phyloP scores from a whole-genome alignment of 1,140 invertebrate genomes.

The Babylonia areolata region DNA sequence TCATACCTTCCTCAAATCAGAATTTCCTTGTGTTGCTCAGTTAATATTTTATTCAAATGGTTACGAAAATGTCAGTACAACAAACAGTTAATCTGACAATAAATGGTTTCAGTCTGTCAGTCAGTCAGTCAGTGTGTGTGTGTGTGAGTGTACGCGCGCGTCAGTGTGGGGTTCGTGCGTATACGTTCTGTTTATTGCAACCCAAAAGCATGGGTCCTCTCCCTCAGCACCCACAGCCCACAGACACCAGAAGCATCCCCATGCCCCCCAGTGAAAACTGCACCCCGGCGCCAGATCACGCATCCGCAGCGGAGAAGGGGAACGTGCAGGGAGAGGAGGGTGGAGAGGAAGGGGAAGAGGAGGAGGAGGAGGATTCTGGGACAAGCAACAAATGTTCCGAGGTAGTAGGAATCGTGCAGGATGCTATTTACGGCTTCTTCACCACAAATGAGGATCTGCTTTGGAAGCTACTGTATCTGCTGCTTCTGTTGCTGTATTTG shows the following conservation, averaged over 20 bases:
- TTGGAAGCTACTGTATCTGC: slow-evolving; percentile 22
- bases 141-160: too few relatives aligned
- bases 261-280: background rate
- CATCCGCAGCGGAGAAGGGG: background rate
- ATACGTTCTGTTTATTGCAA: too few relatives aligned
- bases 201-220: too few relatives aligned
- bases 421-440: slow-evolving; percentile 24
- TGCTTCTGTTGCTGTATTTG: slow-evolving; percentile 45
- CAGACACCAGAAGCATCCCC: background rate
- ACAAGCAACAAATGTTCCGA: background rate
- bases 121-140: too few relatives aligned
- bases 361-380: background rate
- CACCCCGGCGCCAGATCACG: background rate
- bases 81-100: too few relatives aligned
- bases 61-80: too few relatives aligned
- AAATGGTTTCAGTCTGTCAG: too few relatives aligned
- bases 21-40: too few relatives aligned
- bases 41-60: too few relatives aligned
- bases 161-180: too few relatives aligned
- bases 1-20: too few relatives aligned
- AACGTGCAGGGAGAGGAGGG: too few relatives aligned
- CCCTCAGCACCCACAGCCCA: background rate
- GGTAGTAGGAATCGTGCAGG: slow-evolving; percentile 29
- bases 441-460: slow-evolving; percentile 30
- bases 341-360: background rate